These are phyloP conservation scores for Heliconius melpomene DNA, from an alignment of 1,140 invertebrate genomes.

Conservation along the genomic window DNA sequence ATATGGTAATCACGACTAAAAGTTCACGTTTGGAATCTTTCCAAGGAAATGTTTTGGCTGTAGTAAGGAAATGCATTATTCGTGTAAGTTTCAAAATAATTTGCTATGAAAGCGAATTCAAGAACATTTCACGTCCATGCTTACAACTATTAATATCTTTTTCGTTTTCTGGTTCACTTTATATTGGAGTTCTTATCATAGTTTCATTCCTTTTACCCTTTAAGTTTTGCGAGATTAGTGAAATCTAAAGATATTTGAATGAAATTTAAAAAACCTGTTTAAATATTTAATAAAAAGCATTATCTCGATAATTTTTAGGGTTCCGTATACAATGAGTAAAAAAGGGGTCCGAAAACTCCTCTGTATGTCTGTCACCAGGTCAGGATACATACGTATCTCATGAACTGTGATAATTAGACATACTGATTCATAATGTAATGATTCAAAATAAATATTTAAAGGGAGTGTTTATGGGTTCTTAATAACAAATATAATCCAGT, in stretches of 20 bases:
- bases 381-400: too few relatives aligned
- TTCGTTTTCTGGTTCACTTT: background rate
- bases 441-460: too few relatives aligned
- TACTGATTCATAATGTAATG: too few relatives aligned
- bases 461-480: too few relatives aligned
- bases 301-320: too few relatives aligned
- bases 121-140: background rate
- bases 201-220: background rate
- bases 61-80: background rate
- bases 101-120: constrained; percentile 2
- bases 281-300: too few relatives aligned
- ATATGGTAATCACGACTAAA: constrained; percentile 6
- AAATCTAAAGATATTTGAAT: background rate
- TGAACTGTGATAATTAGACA: too few relatives aligned
- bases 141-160: background rate
- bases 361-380: too few relatives aligned
- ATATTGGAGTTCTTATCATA: background rate
- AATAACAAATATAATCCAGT: too few relatives aligned
- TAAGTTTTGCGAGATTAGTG: background rate
- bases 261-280: too few relatives aligned
- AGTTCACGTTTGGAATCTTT: background rate
- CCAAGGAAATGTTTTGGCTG: constrained; percentile 11
- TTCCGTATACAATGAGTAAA: too few relatives aligned
- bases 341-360: too few relatives aligned
- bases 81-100: constrained; percentile 12